Conservation (phyloP, 2,797 vertebrate genomes). For the Lutjanus argentimaculatus region DNA sequence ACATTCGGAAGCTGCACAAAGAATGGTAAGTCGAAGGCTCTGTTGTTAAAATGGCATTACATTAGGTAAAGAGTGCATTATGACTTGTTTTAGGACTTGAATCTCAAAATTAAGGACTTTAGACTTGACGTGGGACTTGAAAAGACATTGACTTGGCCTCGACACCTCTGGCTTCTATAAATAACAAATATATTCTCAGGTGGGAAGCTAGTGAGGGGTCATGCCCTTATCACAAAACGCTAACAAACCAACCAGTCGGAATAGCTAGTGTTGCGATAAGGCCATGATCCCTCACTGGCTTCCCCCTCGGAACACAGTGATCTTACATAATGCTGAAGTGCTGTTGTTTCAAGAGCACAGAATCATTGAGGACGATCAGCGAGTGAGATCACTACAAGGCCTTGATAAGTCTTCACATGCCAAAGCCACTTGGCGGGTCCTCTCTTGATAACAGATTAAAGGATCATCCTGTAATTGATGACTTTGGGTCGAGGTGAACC, state of each 20-base stretch:
- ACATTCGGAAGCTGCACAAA: too few relatives aligned
- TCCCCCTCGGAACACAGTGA: not conserved
- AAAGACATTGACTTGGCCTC: too few relatives aligned
- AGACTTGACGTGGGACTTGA: too few relatives aligned
- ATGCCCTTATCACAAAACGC: fast-evolving
- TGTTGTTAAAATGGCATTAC: too few relatives aligned
- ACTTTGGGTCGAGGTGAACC: conserved; percentile 30
- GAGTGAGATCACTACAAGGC: not conserved
- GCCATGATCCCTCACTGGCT: not conserved
- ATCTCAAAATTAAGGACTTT: too few relatives aligned
- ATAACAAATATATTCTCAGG: not conserved
- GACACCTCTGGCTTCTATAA: not conserved
- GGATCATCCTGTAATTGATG: conserved; percentile 55
- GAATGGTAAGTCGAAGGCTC: too few relatives aligned
- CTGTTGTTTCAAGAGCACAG: not conserved
- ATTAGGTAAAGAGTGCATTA: too few relatives aligned
- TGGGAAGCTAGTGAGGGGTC: conserved; percentile 1
- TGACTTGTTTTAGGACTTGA: too few relatives aligned
- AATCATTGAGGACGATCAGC: not conserved
- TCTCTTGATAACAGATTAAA: conserved; percentile 49
- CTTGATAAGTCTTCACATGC: conserved; percentile 15
- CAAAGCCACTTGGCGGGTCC: conserved; percentile 26
- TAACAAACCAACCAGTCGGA: not conserved
- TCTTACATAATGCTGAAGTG: not conserved
- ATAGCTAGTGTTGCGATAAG: not conserved